Evolutionary conservation across 2,113 vertebrate genomes (phyloP), one percentile per base, ranked within the genome.

Genomic region (Thunnus maccoyii): DNA sequence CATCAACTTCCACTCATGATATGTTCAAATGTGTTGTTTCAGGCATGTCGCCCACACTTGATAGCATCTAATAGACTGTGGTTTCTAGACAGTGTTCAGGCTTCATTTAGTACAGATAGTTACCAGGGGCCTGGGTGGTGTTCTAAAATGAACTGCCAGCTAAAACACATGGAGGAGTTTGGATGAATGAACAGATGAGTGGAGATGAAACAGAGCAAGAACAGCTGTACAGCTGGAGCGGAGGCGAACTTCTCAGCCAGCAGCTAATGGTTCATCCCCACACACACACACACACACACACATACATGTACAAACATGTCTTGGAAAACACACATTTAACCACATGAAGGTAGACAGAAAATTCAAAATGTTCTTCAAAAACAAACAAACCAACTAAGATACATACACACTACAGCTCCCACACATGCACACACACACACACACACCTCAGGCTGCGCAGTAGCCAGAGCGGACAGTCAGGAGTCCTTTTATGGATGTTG

Each of bases 401-500:
- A 68, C 20, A 55, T 18, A 46, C 36, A 74, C 5, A 41, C 36
- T 41, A 25, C 75, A 66, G 30, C 27, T 14, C 52, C 30, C 54
- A 60, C 54, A n/a, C 72, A 76, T 11, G 4, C 22, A 48, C 41
- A 16, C 55, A 65, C 52, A 48, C 60, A 66, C 32, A 57, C 70
- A 79, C 60, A 74, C 61, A 71, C 27, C 63, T 79, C 18, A 62
- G 0, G 5, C 65, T 27, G 15, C 4, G 32, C 48, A 55, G 44
- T 6, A 62, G 64, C 20, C 3, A 20, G 63, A 65, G 58, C 17
- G 1, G 60, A 66, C 64, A 80, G 56, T 73, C 67, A 56, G 32
- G 52, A 77, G 22, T 81, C 89, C 88, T 84, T 92, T 86, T 87
- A 83, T 76, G 88, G 89, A n/a, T 61, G 83, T 71, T 82, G 25